phyloP scores from a whole-genome alignment of 1,140 invertebrate genomes.

The Drosophila eugracilis region DNA sequence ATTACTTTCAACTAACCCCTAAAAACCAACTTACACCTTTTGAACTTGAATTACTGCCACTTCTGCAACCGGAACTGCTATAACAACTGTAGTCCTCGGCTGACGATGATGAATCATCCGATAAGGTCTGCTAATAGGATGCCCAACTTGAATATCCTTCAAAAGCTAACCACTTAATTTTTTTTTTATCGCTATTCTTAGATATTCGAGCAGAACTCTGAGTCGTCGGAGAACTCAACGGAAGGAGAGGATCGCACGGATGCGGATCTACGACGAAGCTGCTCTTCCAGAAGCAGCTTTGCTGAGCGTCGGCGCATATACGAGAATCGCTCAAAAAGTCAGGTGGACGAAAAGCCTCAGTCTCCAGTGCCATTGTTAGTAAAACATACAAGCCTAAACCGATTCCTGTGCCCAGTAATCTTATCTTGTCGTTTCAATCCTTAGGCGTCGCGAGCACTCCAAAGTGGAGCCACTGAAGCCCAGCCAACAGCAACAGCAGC shows the following conservation, averaged over 20 bases:
- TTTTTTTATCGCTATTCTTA: conserved; percentile 5
- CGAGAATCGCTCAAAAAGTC: conserved; percentile 88
- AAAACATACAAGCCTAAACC: fast-evolving
- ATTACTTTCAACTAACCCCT: conserved; percentile 43
- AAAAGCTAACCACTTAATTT: conserved; percentile 8
- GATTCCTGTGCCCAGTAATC: neutral
- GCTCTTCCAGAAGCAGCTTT: conserved; percentile 89
- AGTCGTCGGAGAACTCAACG: conserved; percentile 81
- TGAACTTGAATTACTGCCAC: conserved; percentile 34
- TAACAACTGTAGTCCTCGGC: conserved; percentile 73
- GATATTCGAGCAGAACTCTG: conserved; percentile 84
- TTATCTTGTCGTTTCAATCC: neutral
- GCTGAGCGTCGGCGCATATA: conserved; percentile 91
- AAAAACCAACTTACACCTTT: conserved; percentile 11
- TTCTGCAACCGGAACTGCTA: conserved; percentile 20
- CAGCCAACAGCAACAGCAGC: conserved; percentile 43
- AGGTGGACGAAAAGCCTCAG: conserved; percentile 88
- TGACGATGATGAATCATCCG: conserved; percentile 83
- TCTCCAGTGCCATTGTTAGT: conserved; percentile 89
- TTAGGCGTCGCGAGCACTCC: conserved; percentile 74
- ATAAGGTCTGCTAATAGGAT: conserved; percentile 74
- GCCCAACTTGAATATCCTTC: neutral
- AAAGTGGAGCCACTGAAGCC: conserved; percentile 73
- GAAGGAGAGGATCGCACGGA: conserved; percentile 83
- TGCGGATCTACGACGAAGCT: conserved; percentile 81